Conservation (phyloP, 2,797 vertebrate species). For the Iguana delicatissima region DNA sequence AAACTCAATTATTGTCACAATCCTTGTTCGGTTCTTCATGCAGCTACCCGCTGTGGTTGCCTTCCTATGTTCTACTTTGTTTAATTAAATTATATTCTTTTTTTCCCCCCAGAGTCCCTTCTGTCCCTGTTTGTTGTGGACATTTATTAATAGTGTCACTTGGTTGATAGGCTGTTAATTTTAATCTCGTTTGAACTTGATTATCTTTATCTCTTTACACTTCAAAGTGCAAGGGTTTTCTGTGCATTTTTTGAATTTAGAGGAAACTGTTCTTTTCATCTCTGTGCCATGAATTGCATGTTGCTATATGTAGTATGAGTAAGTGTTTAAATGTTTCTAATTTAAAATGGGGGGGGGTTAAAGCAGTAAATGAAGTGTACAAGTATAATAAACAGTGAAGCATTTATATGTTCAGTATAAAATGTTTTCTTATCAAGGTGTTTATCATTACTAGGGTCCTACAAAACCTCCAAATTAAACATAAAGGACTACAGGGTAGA, state of each 20-base stretch:
- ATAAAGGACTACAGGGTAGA: not conserved
- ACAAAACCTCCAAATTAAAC: not conserved
- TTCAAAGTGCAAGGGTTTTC: constrained; percentile 63
- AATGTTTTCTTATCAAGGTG: not conserved
- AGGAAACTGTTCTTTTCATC: constrained; percentile 56
- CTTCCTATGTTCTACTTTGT: constrained; percentile 62
- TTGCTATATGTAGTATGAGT: constrained; percentile 32
- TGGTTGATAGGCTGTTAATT: constrained; percentile 76
- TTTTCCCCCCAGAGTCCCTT: constrained; percentile 54
- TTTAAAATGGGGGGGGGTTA: constrained; percentile 45
- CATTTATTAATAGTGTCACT: constrained; percentile 76
- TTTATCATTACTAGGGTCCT: not conserved
- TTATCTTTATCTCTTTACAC: constrained; percentile 75
- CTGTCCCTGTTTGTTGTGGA: constrained; percentile 66
- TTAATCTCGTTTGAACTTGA: constrained; percentile 71
- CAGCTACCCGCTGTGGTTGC: constrained; percentile 54
- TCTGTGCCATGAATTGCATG: constrained; percentile 32
- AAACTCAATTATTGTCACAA: constrained; percentile 62
- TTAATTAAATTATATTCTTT: constrained; percentile 74
- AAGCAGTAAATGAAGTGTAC: constrained; percentile 44
- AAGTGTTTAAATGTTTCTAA: constrained; percentile 65
- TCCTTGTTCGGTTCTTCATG: constrained; percentile 63
- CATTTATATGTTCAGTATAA: not conserved
- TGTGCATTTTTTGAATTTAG: constrained; percentile 59
- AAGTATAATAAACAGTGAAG: constrained; percentile 42